Conservation (phyloP, 37 sponge, comb jelly and placozoan genomes). For the Chondrosia reniformis region DNA sequence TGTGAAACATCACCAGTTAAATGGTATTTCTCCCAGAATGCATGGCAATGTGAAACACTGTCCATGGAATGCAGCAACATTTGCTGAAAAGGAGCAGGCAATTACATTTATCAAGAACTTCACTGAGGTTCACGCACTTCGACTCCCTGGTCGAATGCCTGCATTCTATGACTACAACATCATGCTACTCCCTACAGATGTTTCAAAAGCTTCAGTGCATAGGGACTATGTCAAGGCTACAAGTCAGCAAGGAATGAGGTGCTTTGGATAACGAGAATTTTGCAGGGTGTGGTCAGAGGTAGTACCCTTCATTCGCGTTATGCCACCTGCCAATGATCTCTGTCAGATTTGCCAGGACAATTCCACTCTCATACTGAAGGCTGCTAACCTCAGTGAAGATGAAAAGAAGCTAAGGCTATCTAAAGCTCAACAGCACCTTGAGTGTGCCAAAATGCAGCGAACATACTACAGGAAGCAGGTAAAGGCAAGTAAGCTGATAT, state of each 20-base stretch:
- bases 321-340: constrained; percentile 23
- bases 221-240: not conserved
- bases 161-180: not conserved
- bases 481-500: not conserved
- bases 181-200: constrained; percentile 25
- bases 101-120: constrained; percentile 5
- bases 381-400: constrained; percentile 17
- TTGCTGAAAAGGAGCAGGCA: constrained; percentile 2
- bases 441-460: not conserved
- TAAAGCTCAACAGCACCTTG: not conserved
- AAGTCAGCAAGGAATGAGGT: not conserved
- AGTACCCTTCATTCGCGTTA: not conserved
- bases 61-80: constrained; percentile 26
- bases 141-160: constrained; percentile 19
- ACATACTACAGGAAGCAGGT: not conserved
- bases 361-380: not conserved
- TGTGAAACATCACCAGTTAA: not conserved
- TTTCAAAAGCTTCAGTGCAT: no score
- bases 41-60: constrained; percentile 5
- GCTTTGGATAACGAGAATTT: constrained; percentile 28
- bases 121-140: constrained; percentile 13
- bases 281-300: constrained; percentile 12
- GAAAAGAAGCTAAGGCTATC: not conserved
- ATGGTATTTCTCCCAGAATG: not conserved
- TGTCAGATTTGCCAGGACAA: not conserved